Conservation (phyloP, 2,113 vertebrate genomes). For the Chloroceryle aenea region DNA sequence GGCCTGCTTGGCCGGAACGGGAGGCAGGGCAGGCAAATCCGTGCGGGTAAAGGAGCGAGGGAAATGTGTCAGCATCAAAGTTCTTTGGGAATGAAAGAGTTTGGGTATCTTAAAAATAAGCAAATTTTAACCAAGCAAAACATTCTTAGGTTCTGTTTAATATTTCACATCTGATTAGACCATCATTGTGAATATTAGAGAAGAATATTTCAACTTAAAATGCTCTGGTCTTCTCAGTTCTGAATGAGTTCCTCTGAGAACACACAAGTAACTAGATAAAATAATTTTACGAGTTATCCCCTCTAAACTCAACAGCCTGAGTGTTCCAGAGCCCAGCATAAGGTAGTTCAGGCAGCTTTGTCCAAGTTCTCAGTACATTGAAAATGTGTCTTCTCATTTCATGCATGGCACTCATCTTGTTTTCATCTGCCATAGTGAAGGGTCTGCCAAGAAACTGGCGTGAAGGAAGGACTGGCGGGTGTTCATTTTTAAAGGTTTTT, state of each 20-base stretch:
- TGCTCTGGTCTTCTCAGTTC: background rate
- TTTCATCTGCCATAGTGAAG: background rate
- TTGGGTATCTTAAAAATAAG: background rate
- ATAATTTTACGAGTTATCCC: background rate
- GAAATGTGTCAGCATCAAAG: background rate
- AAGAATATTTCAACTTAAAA: background rate
- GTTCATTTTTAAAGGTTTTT: background rate
- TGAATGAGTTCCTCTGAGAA: background rate
- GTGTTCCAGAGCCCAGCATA: background rate
- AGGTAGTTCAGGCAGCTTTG: background rate
- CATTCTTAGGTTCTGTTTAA: background rate
- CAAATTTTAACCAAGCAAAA: background rate
- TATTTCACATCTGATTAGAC: background rate
- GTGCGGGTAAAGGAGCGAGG: background rate
- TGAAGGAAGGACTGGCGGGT: background rate
- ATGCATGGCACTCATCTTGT: fast-evolving
- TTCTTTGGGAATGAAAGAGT: background rate
- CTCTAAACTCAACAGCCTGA: background rate
- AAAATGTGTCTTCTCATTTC: background rate
- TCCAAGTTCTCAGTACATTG: background rate
- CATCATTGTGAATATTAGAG: background rate
- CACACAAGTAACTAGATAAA: background rate
- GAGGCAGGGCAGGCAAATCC: background rate
- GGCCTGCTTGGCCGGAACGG: background rate
- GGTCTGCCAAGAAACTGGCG: background rate